These are phyloP conservation scores for Bolinopsis microptera DNA, from an alignment of 37 sponge, comb jelly and placozoan species.

Conservation along the genomic window DNA sequence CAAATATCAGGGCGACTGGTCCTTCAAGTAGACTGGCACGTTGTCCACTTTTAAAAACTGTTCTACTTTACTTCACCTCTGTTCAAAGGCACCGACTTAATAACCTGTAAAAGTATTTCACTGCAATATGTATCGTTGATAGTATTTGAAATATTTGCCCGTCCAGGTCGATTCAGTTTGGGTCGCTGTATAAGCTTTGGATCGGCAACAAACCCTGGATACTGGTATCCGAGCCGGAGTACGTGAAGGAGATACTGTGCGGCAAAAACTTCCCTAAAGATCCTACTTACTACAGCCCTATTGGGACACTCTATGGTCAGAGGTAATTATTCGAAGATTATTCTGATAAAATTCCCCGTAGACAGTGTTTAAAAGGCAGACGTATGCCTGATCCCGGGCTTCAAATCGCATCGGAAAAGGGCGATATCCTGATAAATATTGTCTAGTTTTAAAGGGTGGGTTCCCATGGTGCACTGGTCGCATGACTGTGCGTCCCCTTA, in stretches of 20 bases:
- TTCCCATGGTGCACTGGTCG: background rate
- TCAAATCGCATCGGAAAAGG: background rate
- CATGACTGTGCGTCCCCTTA: background rate
- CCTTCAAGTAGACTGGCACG: background rate
- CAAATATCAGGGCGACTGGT: background rate
- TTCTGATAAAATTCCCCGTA: background rate
- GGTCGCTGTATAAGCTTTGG: conserved; percentile 19
- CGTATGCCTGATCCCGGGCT: background rate
- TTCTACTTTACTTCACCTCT: background rate
- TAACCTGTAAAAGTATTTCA: background rate
- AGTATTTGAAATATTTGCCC: background rate
- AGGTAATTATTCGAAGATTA: background rate
- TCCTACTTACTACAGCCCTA: conserved; percentile 34
- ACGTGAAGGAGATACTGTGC: conserved; percentile 15
- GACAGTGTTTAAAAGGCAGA: background rate
- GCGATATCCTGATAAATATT: background rate
- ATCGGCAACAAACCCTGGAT: conserved; percentile 50
- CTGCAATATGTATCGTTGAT: background rate
- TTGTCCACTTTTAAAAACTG: background rate
- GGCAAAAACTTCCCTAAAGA: conserved; percentile 52
- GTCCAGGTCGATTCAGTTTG: background rate
- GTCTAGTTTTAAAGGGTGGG: background rate
- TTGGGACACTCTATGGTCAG: conserved; percentile 35
- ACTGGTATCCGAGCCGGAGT: conserved; percentile 2
- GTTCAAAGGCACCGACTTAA: background rate